Conservation (phyloP, 2,797 vertebrate species). For the Paguma larvata region DNA sequence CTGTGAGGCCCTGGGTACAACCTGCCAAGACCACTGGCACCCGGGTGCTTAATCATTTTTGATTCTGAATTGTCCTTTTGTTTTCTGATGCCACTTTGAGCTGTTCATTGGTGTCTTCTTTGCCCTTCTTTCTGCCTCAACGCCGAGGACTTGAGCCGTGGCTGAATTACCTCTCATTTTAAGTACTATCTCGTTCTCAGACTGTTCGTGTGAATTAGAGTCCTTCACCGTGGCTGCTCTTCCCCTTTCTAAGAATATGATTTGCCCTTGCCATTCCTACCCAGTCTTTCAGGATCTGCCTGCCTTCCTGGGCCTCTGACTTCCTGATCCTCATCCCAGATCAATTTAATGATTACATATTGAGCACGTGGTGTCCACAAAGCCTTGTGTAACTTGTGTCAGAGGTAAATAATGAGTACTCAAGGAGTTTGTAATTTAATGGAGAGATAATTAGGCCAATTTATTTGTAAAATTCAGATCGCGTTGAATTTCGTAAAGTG, state of each 20-base stretch:
- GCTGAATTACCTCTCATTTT: background rate
- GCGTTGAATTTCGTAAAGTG: background rate
- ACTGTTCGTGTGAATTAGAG: background rate
- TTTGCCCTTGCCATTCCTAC: background rate
- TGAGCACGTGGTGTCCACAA: background rate
- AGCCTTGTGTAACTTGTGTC: background rate
- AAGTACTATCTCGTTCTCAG: background rate
- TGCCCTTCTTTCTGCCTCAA: background rate
- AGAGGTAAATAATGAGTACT: background rate
- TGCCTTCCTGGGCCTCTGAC: background rate
- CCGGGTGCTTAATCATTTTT: background rate
- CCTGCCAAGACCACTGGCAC: background rate
- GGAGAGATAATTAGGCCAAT: background rate
- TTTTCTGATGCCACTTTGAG: background rate
- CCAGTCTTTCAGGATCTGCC: background rate
- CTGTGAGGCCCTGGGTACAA: background rate
- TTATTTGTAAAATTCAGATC: background rate
- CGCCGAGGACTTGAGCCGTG: background rate
- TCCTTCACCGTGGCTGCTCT: background rate
- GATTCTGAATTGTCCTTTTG: constrained; percentile 18
- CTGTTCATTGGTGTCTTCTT: background rate
- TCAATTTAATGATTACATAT: background rate
- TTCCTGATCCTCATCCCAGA: background rate
- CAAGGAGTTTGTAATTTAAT: background rate
- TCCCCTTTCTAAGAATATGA: background rate